Percentiles rank a stretch among this genome's conserved stretches.
These are phyloP conservation scores for Chinchilla lanigera DNA, from an alignment of 2,113 vertebrate species.

Conservation along the genomic window DNA sequence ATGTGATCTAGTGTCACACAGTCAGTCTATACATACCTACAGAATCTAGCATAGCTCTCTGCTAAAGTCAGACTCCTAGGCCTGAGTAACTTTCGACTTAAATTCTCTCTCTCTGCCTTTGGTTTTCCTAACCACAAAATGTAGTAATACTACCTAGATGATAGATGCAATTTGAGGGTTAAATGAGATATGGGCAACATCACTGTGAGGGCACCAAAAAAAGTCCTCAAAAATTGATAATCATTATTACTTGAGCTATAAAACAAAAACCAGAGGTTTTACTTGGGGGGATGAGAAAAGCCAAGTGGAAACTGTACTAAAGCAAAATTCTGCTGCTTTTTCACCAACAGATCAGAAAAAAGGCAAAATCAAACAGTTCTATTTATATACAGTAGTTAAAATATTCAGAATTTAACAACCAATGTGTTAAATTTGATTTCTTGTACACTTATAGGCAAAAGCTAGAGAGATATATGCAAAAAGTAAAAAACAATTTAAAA, in stretches of 20 bases:
- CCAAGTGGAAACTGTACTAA: background rate
- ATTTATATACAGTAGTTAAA: background rate
- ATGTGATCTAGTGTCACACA: background rate
- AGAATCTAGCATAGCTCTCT: background rate
- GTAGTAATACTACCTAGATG: background rate
- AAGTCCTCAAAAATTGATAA: background rate
- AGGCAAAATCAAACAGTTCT: slow-evolving; percentile 9
- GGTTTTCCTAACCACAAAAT: slow-evolving; percentile 1
- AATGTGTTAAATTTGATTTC: background rate
- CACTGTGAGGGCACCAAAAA: background rate
- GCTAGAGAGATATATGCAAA: background rate
- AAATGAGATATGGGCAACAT: background rate
- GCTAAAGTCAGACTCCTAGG: background rate
- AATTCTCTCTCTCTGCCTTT: background rate
- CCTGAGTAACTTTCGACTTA: background rate
- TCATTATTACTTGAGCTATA: background rate
- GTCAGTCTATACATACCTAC: background rate
- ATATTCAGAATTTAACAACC: slow-evolving; percentile 12
- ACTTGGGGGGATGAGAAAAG: background rate
- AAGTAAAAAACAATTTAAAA: background rate
- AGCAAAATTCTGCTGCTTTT: background rate
- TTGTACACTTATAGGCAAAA: background rate
- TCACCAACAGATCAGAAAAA: background rate
- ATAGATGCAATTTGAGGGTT: background rate
- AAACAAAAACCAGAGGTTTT: slow-evolving; percentile 33